Base-by-base conservation (phyloP, 2,888 invertebrate species). In the Drosophila emarginata region DNA sequence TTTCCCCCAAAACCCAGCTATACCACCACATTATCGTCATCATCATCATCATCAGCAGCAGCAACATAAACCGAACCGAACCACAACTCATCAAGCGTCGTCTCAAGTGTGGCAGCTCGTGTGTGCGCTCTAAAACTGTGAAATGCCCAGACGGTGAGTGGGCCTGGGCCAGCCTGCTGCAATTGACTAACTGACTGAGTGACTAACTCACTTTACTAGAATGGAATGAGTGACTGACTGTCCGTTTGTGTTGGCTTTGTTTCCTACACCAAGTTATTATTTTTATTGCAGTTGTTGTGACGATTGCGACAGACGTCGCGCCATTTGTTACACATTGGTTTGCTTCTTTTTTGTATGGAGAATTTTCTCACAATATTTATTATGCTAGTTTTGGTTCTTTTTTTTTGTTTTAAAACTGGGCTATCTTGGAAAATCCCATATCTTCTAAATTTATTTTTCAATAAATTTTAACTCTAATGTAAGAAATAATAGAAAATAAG, bases 261-360 rank as follows among this genome's bases (percentile, higher is more conserved):
- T 63, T 65, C 28, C 32, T 64, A 66, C 68, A 76, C 74, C 73
- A 83, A 77, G 79, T 78, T 86, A 78, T 83, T 79, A 80, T 78
- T 76, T 81, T 78, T 78, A 81, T 74, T 80, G 82, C 78, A 67
- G 68, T 82, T 75, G 77, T 61, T 58, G 61, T 67, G n/a, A 32
- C 32, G 32, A 32, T 32, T 69, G 70, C 71, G 67, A 77, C 76
- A 81, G 77, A 79, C 73, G 45, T 45, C 45, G 87, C 79, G 71
- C 76, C 85, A 87, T 84, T 84, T 81, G 83, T 81, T 87, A 87
- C 78, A 84, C 86, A 84, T 87, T 78, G 81, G 85, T 87, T 40
- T 21, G 28, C 50, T 6, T 21, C 51, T 52, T 37, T 57, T 51
- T 28, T 40, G 53, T 72, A 74, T 70, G 74, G 81, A 79, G 32